Evolutionary conservation across 2,797 vertebrate genomes (phyloP).

Genomic region (Arrhamphus sclerolepis): DNA sequence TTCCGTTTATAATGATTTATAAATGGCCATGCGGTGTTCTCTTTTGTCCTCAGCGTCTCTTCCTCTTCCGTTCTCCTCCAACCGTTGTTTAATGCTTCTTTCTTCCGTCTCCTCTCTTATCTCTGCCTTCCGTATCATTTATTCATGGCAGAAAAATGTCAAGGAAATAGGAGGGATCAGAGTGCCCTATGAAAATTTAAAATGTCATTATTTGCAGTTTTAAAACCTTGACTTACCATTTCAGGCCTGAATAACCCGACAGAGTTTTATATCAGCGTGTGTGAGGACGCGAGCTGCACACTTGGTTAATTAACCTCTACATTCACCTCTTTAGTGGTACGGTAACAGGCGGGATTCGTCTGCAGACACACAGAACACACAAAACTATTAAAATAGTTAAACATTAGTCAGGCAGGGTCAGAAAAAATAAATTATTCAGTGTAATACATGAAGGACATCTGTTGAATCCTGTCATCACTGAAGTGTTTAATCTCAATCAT

Average conservation of each 20-base stretch:
- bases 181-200: conserved; percentile 13
- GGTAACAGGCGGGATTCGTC: too few relatives aligned
- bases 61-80: too few relatives aligned
- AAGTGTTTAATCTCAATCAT: too few relatives aligned
- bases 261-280: background rate
- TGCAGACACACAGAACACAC: too few relatives aligned
- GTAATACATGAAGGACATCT: too few relatives aligned
- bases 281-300: background rate
- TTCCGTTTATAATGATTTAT: background rate
- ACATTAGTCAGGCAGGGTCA: too few relatives aligned
- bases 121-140: conserved; percentile 13
- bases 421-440: too few relatives aligned
- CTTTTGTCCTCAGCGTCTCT: background rate
- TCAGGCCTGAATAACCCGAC: conserved; percentile 2
- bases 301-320: background rate
- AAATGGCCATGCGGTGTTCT: background rate
- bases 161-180: conserved; percentile 16
- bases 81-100: background rate
- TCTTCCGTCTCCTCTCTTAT: background rate
- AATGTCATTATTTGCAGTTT: conserved; percentile 7
- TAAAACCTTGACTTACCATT: conserved; percentile 7
- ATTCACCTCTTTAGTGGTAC: background rate
- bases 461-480: too few relatives aligned
- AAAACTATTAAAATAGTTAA: too few relatives aligned
- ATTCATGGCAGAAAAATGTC: conserved; percentile 17